Conservation (phyloP, 2,888 invertebrate species). For the Campopleginae sp. region DNA sequence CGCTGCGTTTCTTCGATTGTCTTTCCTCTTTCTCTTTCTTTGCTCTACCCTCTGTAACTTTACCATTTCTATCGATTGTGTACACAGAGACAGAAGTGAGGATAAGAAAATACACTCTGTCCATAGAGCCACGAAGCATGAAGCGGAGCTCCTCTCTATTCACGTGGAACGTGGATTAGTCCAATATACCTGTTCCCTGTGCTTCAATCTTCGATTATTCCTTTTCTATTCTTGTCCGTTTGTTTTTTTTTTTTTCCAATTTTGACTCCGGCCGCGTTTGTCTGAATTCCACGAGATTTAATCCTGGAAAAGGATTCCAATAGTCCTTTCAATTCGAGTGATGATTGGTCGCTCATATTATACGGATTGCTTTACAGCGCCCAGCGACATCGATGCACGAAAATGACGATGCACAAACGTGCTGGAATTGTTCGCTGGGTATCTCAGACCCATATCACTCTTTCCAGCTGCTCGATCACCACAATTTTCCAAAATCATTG, state of each 20-base stretch:
- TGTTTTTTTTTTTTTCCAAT: slow-evolving; percentile 12
- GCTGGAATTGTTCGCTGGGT: not conserved
- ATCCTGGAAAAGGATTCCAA: not conserved
- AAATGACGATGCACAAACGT: slow-evolving; percentile 9
- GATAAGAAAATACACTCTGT: slow-evolving; percentile 51
- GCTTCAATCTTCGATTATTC: slow-evolving; percentile 28
- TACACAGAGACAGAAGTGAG: slow-evolving; percentile 18
- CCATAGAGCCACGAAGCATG: slow-evolving; percentile 57
- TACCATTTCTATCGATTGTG: slow-evolving; percentile 45
- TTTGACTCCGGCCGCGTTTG: slow-evolving; percentile 30
- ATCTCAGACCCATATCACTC: not conserved
- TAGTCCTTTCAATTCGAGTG: not conserved
- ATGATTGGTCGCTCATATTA: not conserved
- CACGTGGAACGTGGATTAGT: slow-evolving; percentile 63
- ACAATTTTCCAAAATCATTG: not conserved
- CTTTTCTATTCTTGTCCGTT: slow-evolving; percentile 33
- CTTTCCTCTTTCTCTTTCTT: slow-evolving; percentile 18
- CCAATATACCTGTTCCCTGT: slow-evolving; percentile 27
- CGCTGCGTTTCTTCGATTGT: not conserved
- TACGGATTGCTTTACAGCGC: not conserved
- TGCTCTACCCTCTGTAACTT: not conserved
- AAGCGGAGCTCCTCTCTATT: slow-evolving; percentile 58
- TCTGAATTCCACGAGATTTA: slow-evolving; percentile 2
- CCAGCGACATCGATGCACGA: slow-evolving; percentile 7
- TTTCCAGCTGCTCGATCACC: not conserved